Base-by-base conservation (phyloP, 2,797 vertebrate genomes). In the Mus spretus region DNA sequence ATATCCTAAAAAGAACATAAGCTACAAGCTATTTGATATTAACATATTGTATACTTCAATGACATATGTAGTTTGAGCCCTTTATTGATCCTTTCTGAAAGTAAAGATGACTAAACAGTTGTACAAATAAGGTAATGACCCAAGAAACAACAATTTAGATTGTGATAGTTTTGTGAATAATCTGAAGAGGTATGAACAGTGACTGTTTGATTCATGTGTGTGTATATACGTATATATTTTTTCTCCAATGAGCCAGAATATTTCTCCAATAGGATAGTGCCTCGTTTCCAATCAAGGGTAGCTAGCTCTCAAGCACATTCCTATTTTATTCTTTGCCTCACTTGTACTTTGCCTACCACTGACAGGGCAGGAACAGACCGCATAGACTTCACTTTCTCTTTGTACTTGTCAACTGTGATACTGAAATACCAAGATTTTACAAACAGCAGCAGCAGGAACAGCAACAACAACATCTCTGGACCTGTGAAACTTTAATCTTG, bases 351-450 rank as follows among this genome's bases (percentile, higher is more conserved):
- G 72, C 77, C 65, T 95, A 53, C 47, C 57, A 24, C 86, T 53
- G 84, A 85, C 70, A 37, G 22, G 91, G 61, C 77, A 85, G 1
- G 20, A 75, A 86, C 14, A 26, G n/a, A 50, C 50, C 63, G 20
- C 24, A 55, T n/a, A 90, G 44, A 59, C 40, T 74, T 89, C n/a
- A 67, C 61, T 88, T 65, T 91, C 86, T 81, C 85, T 97, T 59
- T 61, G 92, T 94, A n/a, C n/a, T 95, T 97, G 97, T 95, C 96
- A 98, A 95, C 95, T 97, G 97, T 82, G 94, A 85, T 65, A 65
- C 93, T 97, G 94, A 97, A 92, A 96, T 91, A 79, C 84, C 93
- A 97, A 72, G 50, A 26, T 44, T 83, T 91, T 91, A 83, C 28
- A 96, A 98, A 97, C 37, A 97, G 93, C 67, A 97, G 53, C 53